A percentile compares a stretch with the other conserved stretches of the same genome.
These are phyloP conservation scores for Potorous gilbertii DNA, from an alignment of 2,797 vertebrate genomes.

Conservation along the genomic window DNA sequence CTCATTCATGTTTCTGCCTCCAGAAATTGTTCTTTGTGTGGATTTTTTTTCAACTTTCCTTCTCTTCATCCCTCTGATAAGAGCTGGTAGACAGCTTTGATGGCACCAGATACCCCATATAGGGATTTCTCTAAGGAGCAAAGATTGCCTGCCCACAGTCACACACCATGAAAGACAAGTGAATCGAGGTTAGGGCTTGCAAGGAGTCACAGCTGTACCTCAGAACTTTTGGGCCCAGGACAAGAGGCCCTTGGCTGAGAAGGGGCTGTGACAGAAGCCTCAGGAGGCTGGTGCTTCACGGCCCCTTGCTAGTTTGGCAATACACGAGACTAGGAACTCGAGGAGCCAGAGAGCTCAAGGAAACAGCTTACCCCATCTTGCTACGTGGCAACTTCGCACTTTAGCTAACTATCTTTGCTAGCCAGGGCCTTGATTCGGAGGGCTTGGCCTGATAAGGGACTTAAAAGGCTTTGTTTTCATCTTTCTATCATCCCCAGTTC, in stretches of 20 bases:
- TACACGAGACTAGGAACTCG: not conserved
- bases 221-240: not conserved
- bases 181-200: not conserved
- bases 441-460: not conserved
- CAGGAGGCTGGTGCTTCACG: not conserved
- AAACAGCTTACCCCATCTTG: not conserved
- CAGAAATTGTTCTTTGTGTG: not conserved
- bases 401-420: not conserved
- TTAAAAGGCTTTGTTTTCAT: not conserved
- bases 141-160: conserved; percentile 30
- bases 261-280: too few relatives aligned
- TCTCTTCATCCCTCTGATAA: not conserved
- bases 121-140: conserved; percentile 41
- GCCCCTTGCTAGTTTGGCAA: too few relatives aligned
- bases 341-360: not conserved
- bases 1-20: not conserved
- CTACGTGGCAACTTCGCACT: not conserved
- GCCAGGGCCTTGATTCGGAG: not conserved
- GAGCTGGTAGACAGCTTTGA: too few relatives aligned
- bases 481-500: not conserved
- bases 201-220: not conserved
- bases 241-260: not conserved
- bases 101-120: not conserved
- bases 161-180: not conserved
- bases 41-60: not conserved